phyloP scores from a whole-genome alignment of 2,797 vertebrate species.

The Oophaga sylvatica region DNA sequence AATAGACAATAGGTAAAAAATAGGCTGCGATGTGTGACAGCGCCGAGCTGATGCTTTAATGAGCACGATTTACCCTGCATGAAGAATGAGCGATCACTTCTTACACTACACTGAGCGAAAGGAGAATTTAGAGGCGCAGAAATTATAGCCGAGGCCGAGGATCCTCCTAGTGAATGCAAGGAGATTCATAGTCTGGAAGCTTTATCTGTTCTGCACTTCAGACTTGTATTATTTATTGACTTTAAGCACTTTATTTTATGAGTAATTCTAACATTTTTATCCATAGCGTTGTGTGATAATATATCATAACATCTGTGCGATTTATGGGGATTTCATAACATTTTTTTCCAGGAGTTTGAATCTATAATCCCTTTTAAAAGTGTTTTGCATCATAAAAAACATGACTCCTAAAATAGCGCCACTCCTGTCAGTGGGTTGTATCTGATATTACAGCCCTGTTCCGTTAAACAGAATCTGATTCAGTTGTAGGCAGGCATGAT shows the following conservation, averaged over 20 bases:
- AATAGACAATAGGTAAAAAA: constrained; percentile 30
- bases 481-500: too few species aligned
- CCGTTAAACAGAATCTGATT: too few species aligned
- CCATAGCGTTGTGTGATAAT: background rate
- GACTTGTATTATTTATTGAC: constrained; percentile 4
- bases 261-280: background rate
- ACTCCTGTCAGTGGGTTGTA: too few species aligned
- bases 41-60: background rate
- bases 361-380: too few species aligned
- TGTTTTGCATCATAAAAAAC: too few species aligned
- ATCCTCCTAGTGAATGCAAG: background rate
- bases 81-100: background rate
- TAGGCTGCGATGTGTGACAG: background rate
- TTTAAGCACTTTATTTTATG: background rate
- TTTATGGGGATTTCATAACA: background rate
- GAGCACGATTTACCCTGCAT: background rate
- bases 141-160: background rate
- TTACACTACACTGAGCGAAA: background rate
- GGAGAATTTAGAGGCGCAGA: background rate
- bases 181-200: constrained; percentile 13
- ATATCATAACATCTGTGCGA: background rate
- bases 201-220: constrained; percentile 9
- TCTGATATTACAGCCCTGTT: too few species aligned
- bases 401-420: too few species aligned
- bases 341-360: too few species aligned